Conservation (phyloP, 2,113 vertebrate species). For the Arizona elegans region DNA sequence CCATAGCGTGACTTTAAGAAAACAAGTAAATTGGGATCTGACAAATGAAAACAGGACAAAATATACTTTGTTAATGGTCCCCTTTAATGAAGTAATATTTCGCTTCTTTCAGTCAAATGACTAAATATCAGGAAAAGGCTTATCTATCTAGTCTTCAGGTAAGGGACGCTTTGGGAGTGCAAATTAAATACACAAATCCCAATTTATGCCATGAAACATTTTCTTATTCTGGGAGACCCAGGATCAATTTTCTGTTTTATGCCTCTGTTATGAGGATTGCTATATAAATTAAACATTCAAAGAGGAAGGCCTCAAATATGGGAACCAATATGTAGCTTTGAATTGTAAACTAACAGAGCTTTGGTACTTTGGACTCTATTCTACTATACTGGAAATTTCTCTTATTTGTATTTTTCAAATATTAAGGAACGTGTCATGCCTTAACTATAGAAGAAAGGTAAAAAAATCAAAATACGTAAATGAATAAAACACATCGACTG, state of each 20-base stretch:
- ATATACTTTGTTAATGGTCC: slow-evolving; percentile 16
- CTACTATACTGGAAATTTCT: neutral
- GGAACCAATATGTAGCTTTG: neutral
- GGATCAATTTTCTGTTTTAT: neutral
- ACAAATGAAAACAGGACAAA: slow-evolving; percentile 48
- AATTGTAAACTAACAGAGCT: neutral
- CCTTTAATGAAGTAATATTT: neutral
- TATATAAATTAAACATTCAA: neutral
- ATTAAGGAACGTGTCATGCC: neutral
- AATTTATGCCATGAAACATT: neutral
- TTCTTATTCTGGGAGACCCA: neutral
- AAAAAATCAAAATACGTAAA: neutral
- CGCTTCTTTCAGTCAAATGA: slow-evolving; percentile 19
- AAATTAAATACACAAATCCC: neutral
- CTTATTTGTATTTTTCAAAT: neutral
- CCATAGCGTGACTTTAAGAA: slow-evolving; percentile 79
- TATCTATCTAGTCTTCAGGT: slow-evolving; percentile 20
- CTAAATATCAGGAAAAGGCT: slow-evolving; percentile 3
- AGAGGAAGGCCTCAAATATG: neutral
- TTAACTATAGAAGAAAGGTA: neutral
- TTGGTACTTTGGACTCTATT: neutral
- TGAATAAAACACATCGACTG: neutral
- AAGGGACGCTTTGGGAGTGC: neutral
- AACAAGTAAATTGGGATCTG: slow-evolving; percentile 86
- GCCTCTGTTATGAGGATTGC: neutral